Base-by-base conservation (phyloP, 2,113 vertebrate genomes). In the Procavia capensis region DNA sequence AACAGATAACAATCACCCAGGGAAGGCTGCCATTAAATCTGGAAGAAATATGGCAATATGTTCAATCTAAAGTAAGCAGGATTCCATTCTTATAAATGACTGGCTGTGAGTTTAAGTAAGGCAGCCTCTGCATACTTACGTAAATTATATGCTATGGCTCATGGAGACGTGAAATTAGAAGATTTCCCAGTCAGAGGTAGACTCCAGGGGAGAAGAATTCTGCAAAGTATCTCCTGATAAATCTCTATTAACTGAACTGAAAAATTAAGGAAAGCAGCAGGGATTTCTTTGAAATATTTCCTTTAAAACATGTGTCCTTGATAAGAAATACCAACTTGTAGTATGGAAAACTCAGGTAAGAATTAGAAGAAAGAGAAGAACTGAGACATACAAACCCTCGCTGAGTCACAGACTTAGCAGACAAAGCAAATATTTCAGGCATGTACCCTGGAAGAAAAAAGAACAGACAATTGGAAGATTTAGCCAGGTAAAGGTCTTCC, bases 281-380 rank as follows among this genome's bases (percentile, higher is more conserved):
- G 25, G 59, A 88, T 88, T 96, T 93, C 76, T 96, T 85, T 89
- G 74, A 41, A 64, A 45, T 85, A 85, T 45, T 88, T 94, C 89
- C 50, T 94, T 88, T 91, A 43, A 61, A 95, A 75, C 90, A 61
- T 63, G 41, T 66, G 74, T 85, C 57, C 75, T 92, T 88, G 45
- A 75, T 91, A 93, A 93, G 61, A 95, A 95, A 81, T 86, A 90
- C 54, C 16, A 94, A 95, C 24, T 13, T 66, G 59, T 41, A 70
- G 13, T 9, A 5, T 29, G 31, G 39, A 79, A 96, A 93, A 85
- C 3, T 88, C 63, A 85, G 63, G 10, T 61, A 75, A 81, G 66
- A 89, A 92, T 78, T 57, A 91, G 19, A 83, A 93, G 45, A 92
- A 57, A 41, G 20, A 68, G 54, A 70, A 43, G 29, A 76, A 27